Base-by-base conservation (phyloP, 2,797 vertebrate species). In the Enteromius viviparus region DNA sequence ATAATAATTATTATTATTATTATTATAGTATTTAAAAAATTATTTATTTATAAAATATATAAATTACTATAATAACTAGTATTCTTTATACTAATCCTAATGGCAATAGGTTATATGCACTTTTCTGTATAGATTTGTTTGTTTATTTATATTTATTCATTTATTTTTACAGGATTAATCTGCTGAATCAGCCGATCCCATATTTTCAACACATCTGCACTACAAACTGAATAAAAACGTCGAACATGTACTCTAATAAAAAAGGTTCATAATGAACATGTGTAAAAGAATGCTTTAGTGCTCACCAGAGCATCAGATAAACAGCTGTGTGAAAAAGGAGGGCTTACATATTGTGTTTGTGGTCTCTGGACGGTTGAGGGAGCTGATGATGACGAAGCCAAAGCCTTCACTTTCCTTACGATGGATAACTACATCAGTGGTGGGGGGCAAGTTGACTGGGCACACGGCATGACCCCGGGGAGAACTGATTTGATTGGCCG, bases 341-440 rank as follows among this genome's bases (percentile, higher is more conserved):
- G 65, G 94, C 96, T 96, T 91, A 99, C 98, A 97, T 92, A 99
- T 97, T 78, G 97, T 93, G 29, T 97, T 84, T 70, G 96, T 95
- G 12, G 97, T 97, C 86, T 99, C 97, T 0, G 98, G 98, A 84
- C 98, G 95, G 93, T 98, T 99, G 55, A 99, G 93, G 65, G 98
- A 99, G 92, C 98, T 99, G 94, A 99, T 99, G 94, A 99, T 99
- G 83, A 99, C 98, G 3, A 99, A 99, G 84, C 98, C 98, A 0
- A 99, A 99, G 81, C 98, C 98, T 80, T 99, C 98, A 0, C 97
- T 99, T 90, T 99, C 98, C 86, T 99, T 99, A 87, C 98, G 97
- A 82, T 99, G 96, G 89, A 99, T 99, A 81, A 99, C 91, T 69
- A 99, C 97, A 0, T 99, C 97, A 0, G 95, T 99, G 88, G 96